A percentile compares a stretch with the other conserved stretches of the same genome.
phyloP scores from a whole-genome alignment of 2,888 invertebrate genomes.

The Rhodophaea formosa region DNA sequence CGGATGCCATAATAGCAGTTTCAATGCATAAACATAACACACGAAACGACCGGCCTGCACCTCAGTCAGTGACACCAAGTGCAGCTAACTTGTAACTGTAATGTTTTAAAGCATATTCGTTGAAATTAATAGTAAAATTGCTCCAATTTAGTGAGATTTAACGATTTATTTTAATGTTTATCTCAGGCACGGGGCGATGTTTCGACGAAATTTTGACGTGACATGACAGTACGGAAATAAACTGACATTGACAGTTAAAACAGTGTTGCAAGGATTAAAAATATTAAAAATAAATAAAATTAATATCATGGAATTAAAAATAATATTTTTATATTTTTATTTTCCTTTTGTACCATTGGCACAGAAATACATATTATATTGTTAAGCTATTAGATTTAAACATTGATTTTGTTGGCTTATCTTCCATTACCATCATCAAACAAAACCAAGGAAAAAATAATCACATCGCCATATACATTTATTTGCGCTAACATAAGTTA shows the following conservation, averaged over 20 bases:
- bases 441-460: too few relatives aligned
- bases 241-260: constrained; percentile 26
- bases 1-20: constrained; percentile 62
- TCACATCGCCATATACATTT: too few relatives aligned
- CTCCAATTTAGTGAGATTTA: not conserved
- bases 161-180: constrained; percentile 33
- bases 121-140: not conserved
- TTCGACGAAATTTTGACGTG: constrained; percentile 25
- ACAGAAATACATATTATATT: too few relatives aligned
- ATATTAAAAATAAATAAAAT: not conserved
- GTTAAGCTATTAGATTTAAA: too few relatives aligned
- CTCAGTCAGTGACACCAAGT: not conserved
- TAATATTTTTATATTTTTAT: too few relatives aligned
- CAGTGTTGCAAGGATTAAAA: not conserved
- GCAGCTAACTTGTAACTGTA: not conserved
- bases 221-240: constrained; percentile 15
- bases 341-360: not conserved
- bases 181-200: constrained; percentile 27
- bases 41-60: constrained; percentile 34
- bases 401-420: too few relatives aligned
- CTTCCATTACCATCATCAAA: too few relatives aligned
- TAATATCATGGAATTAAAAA: too few relatives aligned
- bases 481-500: too few relatives aligned
- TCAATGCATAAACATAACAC: constrained; percentile 47
- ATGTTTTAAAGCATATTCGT: constrained; percentile 8